Conservation (phyloP, 2,797 vertebrate genomes). For the Periparus ater region DNA sequence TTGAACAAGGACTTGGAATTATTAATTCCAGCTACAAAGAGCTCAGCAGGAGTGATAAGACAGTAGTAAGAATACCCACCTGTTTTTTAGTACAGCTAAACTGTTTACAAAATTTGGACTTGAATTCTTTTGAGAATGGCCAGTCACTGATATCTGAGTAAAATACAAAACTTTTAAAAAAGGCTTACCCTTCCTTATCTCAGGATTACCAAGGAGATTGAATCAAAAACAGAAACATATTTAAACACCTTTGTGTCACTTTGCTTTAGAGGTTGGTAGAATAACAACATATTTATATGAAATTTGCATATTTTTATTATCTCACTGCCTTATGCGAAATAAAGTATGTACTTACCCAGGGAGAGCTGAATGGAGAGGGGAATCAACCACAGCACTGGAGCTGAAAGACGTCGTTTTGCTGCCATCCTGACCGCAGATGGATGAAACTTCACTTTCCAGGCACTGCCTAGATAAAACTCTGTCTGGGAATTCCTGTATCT, state of each 20-base stretch:
- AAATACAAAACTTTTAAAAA: neutral
- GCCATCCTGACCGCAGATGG: neutral
- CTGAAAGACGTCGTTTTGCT: neutral
- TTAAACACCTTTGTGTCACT: neutral
- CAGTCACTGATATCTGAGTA: neutral
- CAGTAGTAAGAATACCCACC: neutral
- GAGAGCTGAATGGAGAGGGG: neutral
- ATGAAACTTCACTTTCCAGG: neutral
- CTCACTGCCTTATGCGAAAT: neutral
- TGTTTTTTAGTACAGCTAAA: neutral
- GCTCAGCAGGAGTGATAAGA: neutral
- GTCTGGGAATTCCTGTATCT: neutral
- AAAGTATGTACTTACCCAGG: constrained; percentile 13
- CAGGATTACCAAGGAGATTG: neutral
- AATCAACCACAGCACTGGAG: neutral
- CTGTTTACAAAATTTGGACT: neutral
- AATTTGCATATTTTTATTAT: neutral
- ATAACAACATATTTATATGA: neutral
- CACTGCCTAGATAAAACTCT: neutral
- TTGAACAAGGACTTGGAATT: neutral
- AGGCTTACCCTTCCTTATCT: neutral
- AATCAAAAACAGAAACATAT: neutral
- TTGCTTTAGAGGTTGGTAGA: neutral
- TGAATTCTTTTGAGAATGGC: neutral
- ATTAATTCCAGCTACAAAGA: neutral